Evolutionary conservation across 35 echinoderm and acorn worm genomes (phyloP), one percentile per base, ranked within the genome.

Genomic region (Anneissia japonica): DNA sequence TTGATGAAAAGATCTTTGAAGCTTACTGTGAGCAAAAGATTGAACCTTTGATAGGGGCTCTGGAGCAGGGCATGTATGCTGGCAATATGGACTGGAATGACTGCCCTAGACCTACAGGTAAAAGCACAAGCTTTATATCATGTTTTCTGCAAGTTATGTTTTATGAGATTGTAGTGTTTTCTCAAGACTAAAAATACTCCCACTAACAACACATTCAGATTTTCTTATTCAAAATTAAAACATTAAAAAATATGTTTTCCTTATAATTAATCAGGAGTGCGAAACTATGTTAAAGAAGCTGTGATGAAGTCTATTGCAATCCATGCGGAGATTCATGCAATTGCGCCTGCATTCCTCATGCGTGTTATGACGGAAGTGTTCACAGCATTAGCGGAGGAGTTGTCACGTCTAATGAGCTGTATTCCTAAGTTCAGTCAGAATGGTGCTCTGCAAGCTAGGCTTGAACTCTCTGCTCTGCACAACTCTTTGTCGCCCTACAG

Each of bases 1-100:
- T 99, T 30, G 96, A 99, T 87, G 96, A 99, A 79, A 99, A 99
- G 79, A 94, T 99, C 82, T 99, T 99, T 87, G 96, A 99, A 55
- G 96, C 96, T 6, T 99, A 99, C 73, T 94, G 91, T 84, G 96
- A 99, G 74, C 96, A 99, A 75, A 94, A 99, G 81, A 94, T 90
- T 1, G 96, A 99, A n/a, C 96, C 96, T 26, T 73, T 99, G 29
- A 92, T 99, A 46, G 96, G 96, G 36, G 92, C 92, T 7, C 43
- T 99, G 40, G 96, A 99, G 43, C 89, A 90, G 31, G 96, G 96
- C 4, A 79, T 99, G 86, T 92, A 99, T 87, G 92, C 89, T 11
- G 96, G 96, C n/a, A 76, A 94, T n/a, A 94, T 94, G 91, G 96
- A 99, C 30, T 99, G 96, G 96, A 82, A 75, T 46, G 81, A 93